phyloP scores from a whole-genome alignment of 2,888 invertebrate species.

The Drosophila borborema region DNA sequence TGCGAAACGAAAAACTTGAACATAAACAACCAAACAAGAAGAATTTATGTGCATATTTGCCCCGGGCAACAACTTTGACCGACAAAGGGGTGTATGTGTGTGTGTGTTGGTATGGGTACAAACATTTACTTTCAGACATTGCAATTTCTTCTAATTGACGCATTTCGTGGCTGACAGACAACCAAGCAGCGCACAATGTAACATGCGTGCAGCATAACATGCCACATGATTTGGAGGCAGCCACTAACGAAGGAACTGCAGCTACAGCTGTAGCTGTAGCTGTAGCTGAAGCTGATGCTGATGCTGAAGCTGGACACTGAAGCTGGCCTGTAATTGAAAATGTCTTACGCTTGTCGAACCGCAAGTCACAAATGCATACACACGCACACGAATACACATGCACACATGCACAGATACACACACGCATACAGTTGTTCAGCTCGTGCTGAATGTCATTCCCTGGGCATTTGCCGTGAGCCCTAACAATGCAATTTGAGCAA shows the following conservation, averaged over 20 bases:
- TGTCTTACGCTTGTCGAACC: conserved; percentile 83
- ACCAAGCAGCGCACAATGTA: conserved; percentile 48
- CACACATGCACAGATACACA: conserved; percentile 18
- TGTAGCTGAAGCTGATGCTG: neutral
- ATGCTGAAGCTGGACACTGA: conserved; percentile 29
- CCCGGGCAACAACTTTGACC: conserved; percentile 13
- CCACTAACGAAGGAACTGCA: conserved; percentile 44
- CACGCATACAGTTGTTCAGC: conserved; percentile 4
- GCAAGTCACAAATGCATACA: conserved; percentile 63
- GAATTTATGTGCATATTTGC: conserved; percentile 69
- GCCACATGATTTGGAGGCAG: conserved; percentile 60
- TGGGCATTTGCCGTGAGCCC: conserved; percentile 57
- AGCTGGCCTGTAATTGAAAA: conserved; percentile 82
- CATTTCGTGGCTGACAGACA: conserved; percentile 75
- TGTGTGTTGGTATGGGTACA: conserved; percentile 5
- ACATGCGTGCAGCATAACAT: conserved; percentile 44
- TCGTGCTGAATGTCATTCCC: conserved; percentile 55
- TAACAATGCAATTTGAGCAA: conserved; percentile 61
- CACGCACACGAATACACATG: conserved; percentile 45
- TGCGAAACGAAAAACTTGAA: conserved; percentile 51
- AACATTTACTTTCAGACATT: conserved; percentile 64
- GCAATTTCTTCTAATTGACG: conserved; percentile 82
- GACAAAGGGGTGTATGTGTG: conserved; percentile 1
- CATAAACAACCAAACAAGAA: conserved; percentile 56
- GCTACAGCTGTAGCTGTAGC: neutral